These are phyloP conservation scores for Rhabdornis inornatus DNA, from an alignment of 2,113 vertebrate genomes.

Conservation along the genomic window DNA sequence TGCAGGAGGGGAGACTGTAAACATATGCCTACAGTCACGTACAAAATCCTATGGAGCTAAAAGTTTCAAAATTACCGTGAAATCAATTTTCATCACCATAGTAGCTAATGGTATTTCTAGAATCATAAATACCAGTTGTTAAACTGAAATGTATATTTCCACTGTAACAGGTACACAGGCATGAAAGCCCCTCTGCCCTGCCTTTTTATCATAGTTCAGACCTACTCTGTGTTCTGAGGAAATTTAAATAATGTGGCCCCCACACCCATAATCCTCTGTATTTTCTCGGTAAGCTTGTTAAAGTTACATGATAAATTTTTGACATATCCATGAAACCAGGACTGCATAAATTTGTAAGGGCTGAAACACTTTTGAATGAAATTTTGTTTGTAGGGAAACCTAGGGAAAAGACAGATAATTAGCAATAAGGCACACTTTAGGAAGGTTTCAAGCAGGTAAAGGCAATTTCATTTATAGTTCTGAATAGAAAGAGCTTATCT, in stretches of 20 bases:
- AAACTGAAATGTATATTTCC: neutral
- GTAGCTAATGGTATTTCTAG: conserved; percentile 29
- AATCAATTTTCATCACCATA: conserved; percentile 43
- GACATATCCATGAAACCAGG: neutral
- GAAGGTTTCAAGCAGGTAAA: neutral
- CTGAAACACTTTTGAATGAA: neutral
- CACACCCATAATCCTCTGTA: neutral
- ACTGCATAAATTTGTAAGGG: neutral
- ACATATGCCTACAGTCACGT: neutral
- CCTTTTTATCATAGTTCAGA: neutral
- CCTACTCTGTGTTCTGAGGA: neutral
- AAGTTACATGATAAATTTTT: neutral
- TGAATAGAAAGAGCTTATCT: neutral
- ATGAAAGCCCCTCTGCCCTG: neutral
- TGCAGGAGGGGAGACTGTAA: neutral
- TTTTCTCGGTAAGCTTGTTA: neutral
- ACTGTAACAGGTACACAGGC: neutral
- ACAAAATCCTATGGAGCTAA: conserved; percentile 10
- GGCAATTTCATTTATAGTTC: neutral
- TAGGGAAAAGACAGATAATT: neutral
- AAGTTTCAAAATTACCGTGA: neutral
- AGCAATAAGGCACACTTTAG: neutral
- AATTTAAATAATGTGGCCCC: neutral
- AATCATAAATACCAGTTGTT: neutral
- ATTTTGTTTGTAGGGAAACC: neutral